A percentile compares a stretch with the other conserved stretches of the same genome.
phyloP scores from a whole-genome alignment of 1,140 invertebrate genomes.

The Zaprionus camerounensis region DNA sequence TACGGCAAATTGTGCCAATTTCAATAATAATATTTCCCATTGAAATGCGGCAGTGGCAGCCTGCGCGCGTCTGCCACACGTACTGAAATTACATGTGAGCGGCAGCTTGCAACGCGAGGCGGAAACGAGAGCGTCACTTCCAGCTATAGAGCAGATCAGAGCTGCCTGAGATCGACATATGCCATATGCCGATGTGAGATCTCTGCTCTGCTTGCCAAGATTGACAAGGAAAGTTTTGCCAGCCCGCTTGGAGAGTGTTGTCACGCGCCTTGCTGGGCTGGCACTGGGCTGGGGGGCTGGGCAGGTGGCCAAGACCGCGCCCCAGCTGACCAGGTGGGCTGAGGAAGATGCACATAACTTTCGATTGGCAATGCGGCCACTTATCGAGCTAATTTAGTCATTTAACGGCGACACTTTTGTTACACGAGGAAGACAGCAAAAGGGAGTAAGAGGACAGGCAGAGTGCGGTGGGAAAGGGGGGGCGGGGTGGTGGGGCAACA shows the following conservation, averaged over 20 bases:
- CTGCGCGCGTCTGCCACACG: background rate
- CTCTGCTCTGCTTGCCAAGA: background rate
- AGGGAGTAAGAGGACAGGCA: background rate
- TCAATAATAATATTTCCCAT: slow-evolving; percentile 47
- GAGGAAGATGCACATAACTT: slow-evolving; percentile 28
- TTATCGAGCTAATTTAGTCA: background rate
- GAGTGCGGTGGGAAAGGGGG: background rate
- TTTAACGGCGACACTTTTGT: slow-evolving; percentile 3
- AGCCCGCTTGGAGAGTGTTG: slow-evolving; percentile 38
- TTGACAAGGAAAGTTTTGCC: slow-evolving; percentile 48
- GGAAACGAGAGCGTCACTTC: slow-evolving; percentile 27
- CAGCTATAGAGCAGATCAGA: slow-evolving; percentile 9
- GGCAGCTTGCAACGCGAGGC: slow-evolving; percentile 30
- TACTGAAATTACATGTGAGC: slow-evolving; percentile 50
- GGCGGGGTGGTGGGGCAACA: background rate
- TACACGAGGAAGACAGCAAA: background rate
- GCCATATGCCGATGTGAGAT: no score
- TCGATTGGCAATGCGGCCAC: slow-evolving; percentile 4
- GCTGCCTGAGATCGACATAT: background rate
- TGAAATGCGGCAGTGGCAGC: slow-evolving; percentile 37
- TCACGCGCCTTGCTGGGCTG: slow-evolving; percentile 23
- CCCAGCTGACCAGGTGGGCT: slow-evolving; percentile 11
- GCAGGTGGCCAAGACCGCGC: slow-evolving; percentile 49
- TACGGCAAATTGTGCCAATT: slow-evolving; percentile 76
- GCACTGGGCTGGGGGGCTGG: slow-evolving; percentile 11